Percentiles rank a stretch among this genome's conserved stretches.
These are phyloP conservation scores for Hydrophis major DNA, from an alignment of 2,797 vertebrate genomes.

Conservation along the genomic window DNA sequence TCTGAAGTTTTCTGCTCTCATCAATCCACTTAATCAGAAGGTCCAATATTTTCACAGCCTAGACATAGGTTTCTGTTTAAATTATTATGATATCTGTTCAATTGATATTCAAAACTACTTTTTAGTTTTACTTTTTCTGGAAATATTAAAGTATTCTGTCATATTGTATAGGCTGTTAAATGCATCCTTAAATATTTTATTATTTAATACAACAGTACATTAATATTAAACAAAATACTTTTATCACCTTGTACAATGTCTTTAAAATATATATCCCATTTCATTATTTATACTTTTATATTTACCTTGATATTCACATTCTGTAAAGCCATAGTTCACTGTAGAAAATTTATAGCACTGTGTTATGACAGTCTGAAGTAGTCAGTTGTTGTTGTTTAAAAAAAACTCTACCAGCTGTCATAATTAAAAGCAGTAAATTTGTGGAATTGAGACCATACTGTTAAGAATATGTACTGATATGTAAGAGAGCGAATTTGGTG, in stretches of 20 bases:
- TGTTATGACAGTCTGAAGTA: conserved; percentile 1
- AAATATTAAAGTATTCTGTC: not conserved
- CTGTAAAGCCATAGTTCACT: not conserved
- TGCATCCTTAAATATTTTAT: not conserved
- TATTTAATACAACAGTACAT: conserved; percentile 59
- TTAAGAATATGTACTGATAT: not conserved
- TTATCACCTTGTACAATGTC: conserved; percentile 50
- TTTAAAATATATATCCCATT: not conserved
- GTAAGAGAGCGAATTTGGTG: not conserved
- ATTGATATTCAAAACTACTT: not conserved
- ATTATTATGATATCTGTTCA: not conserved
- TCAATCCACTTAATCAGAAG: not conserved
- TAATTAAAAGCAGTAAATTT: not conserved
- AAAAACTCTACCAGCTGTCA: conserved; percentile 3
- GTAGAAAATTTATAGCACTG: not conserved
- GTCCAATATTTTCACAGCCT: not conserved
- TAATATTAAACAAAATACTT: conserved; percentile 67
- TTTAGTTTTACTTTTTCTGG: not conserved
- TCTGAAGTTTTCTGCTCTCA: not conserved
- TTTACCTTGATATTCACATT: not conserved
- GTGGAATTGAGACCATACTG: not conserved
- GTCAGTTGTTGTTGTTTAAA: not conserved
- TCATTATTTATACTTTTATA: conserved; percentile 10
- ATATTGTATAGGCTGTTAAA: conserved; percentile 1
- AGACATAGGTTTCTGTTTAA: not conserved